A percentile compares a stretch with the other conserved stretches of the same genome.
phyloP scores from a whole-genome alignment of 1,140 invertebrate genomes.

The Conus ventricosus region DNA sequence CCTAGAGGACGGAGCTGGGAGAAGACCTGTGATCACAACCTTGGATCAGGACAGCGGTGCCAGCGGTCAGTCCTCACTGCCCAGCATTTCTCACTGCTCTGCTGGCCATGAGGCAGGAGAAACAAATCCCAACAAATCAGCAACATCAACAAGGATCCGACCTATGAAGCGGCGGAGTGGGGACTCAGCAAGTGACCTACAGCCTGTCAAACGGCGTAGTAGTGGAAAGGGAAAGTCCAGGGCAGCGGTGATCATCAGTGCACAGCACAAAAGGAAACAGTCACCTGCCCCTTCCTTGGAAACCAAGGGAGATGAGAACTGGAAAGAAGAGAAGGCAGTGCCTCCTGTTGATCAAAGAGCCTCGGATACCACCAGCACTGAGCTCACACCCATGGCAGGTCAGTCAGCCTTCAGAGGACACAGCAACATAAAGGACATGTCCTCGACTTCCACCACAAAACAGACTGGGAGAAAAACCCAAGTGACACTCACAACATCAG shows the following conservation, averaged over 20 bases:
- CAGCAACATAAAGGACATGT: not conserved
- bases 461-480: not conserved
- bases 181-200: not conserved
- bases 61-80: not conserved
- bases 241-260: not conserved
- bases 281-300: not conserved
- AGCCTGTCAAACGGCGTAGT: not conserved
- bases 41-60: not conserved
- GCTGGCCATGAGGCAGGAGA: not conserved
- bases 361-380: too few species aligned
- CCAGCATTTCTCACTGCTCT: not conserved
- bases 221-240: not conserved
- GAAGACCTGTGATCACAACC: not conserved
- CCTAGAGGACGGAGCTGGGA: not conserved
- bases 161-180: not conserved
- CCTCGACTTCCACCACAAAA: not conserved
- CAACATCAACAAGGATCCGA: not conserved
- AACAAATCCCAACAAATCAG: not conserved
- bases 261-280: not conserved
- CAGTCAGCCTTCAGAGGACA: not conserved
- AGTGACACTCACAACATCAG: not conserved
- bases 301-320: not conserved
- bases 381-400: too few species aligned
- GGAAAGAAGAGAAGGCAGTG: not conserved
- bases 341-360: not conserved